These are phyloP conservation scores for Rhynchopsitta pachyrhyncha DNA, from an alignment of 2,113 vertebrate genomes.

Conservation along the genomic window DNA sequence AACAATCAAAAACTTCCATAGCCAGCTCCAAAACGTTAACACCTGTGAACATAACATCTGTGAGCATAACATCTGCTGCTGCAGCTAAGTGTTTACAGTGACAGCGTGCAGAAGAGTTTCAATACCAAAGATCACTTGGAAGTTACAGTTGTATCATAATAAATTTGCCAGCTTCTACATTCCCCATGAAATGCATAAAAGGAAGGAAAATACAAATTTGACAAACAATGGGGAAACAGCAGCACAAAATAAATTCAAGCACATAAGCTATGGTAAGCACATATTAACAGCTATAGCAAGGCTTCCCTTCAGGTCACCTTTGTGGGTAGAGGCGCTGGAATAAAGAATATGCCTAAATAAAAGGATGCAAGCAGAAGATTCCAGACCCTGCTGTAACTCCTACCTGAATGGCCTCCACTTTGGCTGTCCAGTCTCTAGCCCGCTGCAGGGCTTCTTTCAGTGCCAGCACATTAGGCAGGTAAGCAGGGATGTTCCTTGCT, in stretches of 20 bases:
- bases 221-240: not conserved
- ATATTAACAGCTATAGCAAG: not conserved
- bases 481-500: constrained; percentile 95
- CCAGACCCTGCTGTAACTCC: not conserved
- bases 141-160: not conserved
- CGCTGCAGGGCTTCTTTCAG: constrained; percentile 92
- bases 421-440: constrained; percentile 93
- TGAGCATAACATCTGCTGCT: not conserved
- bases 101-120: not conserved
- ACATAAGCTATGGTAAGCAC: fast-evolving
- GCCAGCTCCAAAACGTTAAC: not conserved
- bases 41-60: not conserved
- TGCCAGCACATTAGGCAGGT: constrained; percentile 92
- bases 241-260: not conserved
- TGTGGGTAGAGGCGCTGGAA: not conserved
- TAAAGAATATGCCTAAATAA: not conserved
- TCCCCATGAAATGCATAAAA: not conserved
- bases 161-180: not conserved
- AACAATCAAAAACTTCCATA: not conserved
- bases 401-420: constrained; percentile 96
- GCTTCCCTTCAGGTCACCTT: not conserved
- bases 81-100: not conserved
- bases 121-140: not conserved
- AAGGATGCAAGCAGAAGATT: not conserved
- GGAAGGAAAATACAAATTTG: not conserved